Conservation (phyloP, 1,140 invertebrate species). For the Drosophila ironensis region DNA sequence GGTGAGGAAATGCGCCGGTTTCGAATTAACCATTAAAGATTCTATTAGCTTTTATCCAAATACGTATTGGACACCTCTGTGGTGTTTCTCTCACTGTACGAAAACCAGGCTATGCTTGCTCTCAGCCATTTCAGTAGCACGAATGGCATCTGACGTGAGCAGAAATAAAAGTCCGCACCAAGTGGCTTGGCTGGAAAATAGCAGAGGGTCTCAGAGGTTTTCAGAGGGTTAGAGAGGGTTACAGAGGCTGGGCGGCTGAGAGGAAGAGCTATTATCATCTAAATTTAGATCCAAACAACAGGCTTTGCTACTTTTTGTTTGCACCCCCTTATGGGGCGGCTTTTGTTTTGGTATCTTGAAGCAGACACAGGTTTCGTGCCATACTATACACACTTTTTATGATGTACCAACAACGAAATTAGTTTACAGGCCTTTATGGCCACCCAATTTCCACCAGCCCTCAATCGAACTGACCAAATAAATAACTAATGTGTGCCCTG, state of each 20-base stretch:
- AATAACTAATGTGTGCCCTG: conserved; percentile 25
- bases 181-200: conserved; percentile 25
- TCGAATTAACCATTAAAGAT: too few species aligned
- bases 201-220: too few species aligned
- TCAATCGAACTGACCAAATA: conserved; percentile 18
- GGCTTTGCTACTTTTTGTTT: background rate
- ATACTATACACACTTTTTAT: background rate
- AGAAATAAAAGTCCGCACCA: conserved; percentile 48
- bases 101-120: conserved; percentile 13
- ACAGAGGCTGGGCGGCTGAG: background rate
- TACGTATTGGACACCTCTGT: too few species aligned
- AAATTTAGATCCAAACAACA: conserved; percentile 43
- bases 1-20: too few species aligned
- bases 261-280: conserved; percentile 38
- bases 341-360: background rate
- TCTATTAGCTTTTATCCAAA: background rate
- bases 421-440: conserved; percentile 36
- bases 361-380: conserved; percentile 2
- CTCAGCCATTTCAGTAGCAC: conserved; percentile 15
- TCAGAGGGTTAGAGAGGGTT: too few species aligned
- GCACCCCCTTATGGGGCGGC: conserved; percentile 10
- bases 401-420: conserved; percentile 1
- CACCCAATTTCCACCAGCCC: background rate
- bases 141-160: conserved; percentile 54
- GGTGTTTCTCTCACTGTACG: background rate